These are phyloP conservation scores for Coenonympha glycerion DNA, from an alignment of 2,888 invertebrate genomes.

Conservation along the genomic window DNA sequence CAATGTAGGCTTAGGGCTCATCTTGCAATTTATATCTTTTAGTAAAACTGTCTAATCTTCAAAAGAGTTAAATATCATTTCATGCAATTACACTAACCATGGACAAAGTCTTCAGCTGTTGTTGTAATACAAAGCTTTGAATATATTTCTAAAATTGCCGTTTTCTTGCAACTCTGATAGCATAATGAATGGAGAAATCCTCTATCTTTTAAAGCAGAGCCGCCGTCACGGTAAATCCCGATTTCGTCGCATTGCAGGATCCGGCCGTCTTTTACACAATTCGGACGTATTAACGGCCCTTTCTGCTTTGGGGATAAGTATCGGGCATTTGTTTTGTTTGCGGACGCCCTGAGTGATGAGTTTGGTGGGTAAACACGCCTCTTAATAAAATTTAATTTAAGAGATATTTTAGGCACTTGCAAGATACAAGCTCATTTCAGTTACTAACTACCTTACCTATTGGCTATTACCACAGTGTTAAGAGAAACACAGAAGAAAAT, in stretches of 20 bases:
- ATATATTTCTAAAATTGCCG: no score
- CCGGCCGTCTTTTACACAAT: slow-evolving; percentile 21
- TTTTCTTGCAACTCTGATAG: not conserved
- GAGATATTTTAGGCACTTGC: not conserved
- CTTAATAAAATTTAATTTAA: not conserved
- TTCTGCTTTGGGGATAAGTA: slow-evolving; percentile 17
- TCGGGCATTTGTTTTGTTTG: slow-evolving; percentile 13
- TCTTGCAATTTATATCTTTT: no score
- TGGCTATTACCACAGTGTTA: no score
- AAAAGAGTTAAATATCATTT: no score
- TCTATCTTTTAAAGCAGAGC: slow-evolving; percentile 22
- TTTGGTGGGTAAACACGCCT: slow-evolving; percentile 3
- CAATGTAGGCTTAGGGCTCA: no score
- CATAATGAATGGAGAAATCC: slow-evolving; percentile 14
- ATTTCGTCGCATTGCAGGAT: slow-evolving; percentile 24
- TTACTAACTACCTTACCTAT: no score
- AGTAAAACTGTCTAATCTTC: no score
- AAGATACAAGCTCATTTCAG: not conserved
- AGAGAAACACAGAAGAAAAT: no score
- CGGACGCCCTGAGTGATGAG: slow-evolving; percentile 16
- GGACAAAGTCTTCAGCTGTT: no score
- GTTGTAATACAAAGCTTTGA: no score
- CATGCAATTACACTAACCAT: no score
- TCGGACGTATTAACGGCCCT: slow-evolving; percentile 22
- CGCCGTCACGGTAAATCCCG: slow-evolving; percentile 21